Conservation (phyloP, 2,888 invertebrate species). For the Schrankia costaestrigalis region DNA sequence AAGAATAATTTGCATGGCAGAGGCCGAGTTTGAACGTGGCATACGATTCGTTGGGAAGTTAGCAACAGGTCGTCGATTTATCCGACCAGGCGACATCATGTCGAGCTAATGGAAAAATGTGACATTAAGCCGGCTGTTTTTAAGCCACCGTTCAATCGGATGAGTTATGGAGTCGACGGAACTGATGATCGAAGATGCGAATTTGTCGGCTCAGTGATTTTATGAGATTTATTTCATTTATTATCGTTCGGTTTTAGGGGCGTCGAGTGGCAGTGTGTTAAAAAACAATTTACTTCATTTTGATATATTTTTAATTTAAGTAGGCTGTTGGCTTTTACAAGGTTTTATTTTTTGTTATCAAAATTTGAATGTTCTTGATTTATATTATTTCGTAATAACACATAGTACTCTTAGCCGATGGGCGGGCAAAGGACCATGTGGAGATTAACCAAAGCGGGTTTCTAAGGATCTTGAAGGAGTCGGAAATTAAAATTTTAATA, state of each 20-base stretch:
- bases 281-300: not conserved
- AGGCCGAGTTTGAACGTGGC: constrained; percentile 19
- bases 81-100: constrained; percentile 48
- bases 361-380: too few species aligned
- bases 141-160: constrained; percentile 54
- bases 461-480: too few species aligned
- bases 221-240: constrained; percentile 25
- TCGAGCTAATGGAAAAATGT: constrained; percentile 69
- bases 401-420: too few species aligned
- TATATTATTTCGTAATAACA: too few species aligned
- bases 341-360: not conserved
- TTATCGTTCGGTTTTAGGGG: constrained; percentile 6
- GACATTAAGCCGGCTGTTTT: constrained; percentile 57
- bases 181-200: constrained; percentile 45
- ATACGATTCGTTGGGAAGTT: constrained; percentile 39
- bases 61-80: constrained; percentile 75
- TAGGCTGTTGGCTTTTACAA: not conserved
- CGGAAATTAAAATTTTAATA: too few species aligned
- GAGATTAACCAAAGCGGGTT: too few species aligned
- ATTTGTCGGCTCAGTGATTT: constrained; percentile 52
- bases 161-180: constrained; percentile 54
- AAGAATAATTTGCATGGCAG: constrained; percentile 62
- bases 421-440: too few species aligned
- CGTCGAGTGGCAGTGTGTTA: not conserved
- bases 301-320: not conserved